Base-by-base conservation (phyloP, 1,140 invertebrate genomes). In the Brachionus koreanus region DNA sequence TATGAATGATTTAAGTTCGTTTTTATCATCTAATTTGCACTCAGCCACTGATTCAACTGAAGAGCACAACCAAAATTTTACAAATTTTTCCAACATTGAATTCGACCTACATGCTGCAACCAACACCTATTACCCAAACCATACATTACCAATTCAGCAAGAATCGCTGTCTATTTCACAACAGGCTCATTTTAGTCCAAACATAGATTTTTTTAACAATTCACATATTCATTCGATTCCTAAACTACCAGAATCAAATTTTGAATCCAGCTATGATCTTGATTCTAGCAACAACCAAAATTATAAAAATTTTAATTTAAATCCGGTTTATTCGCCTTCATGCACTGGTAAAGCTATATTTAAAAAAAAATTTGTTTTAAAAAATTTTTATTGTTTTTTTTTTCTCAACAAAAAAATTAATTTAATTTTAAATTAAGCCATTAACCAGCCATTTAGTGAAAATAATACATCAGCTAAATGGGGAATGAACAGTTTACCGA, bases 1-100 rank as follows among this genome's bases (percentile, higher is more conserved):
- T 74, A 74, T 74, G 69, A 74, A 74, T 46, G 69, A 74, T 74
- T 46, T 74, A 74, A 74, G 42, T 25, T 74, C 69, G 43, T 74
- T 74, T 74, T 74, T 74, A 19, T 39, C 65, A 69, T 69, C 65
- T 39, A 69, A 69, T 69, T 69, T 69, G 16, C 65, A 69, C n/a
- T 23, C 33, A 65, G 63, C 63, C 7, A 65, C 25, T 65, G 63
- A 65, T 65, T 65, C 63, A 37, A 65, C 16, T 39, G 37, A 35
- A 39, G 37, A 69, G 7, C 33, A 37, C 19, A 69, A 39, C 63
- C 65, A 69, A 69, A 69, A 69, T 69, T 69, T 65, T n/a, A 65
- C 33, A 13, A 65, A 65, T 33, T 65, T 69, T 69, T 39, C 33
- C 35, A 69, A 69, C 37, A 37, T 69, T 42, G 65, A 69, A 69